Evolutionary conservation across 2,113 vertebrate genomes (phyloP), one percentile per base, ranked within the genome.

Genomic region (Cyphomyrus discorhynchus): DNA sequence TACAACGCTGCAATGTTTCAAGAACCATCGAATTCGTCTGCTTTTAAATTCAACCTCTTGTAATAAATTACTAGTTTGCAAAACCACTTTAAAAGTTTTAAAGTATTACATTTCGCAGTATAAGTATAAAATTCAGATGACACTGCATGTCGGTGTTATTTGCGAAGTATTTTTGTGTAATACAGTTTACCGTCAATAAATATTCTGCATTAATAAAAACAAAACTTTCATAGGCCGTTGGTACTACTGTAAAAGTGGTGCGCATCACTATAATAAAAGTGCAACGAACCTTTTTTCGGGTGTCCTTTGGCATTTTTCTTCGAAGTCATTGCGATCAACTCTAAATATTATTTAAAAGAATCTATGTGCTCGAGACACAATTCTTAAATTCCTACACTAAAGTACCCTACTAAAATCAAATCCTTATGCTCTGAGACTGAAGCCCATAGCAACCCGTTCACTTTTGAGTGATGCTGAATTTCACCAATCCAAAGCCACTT

Each of bases 221-320:
- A 42, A 42, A 84, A 91, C 70, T 90, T 90, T 87, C 52, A 92
- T 45, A 90, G 90, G 92, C 91, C 91, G 53, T 62, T 49, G 45
- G 35, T 80, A 83, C 45, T 24, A 90, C 50, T 39, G 45, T 3
- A 50, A 50, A 80, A 46, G 86, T 84, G 56, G 80, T 42, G 46
- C 86, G 42, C 84, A 70, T 90, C 88, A 52, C 27, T 88, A 24
- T 27, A 39, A 88, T 47, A 66, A 46, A 45, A 9, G 17, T 46
- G 31, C 17, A 58, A 91, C 90, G 21, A 13, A 93, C 93, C 93
- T 92, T 91, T 93, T 91, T 91, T 93, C 9, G 31, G 24, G 5
- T 89, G 56, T 90, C 87, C 91, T 45, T 90, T 91, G 35, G 89
- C 3, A 84, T 49, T 92, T 92, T 90, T 93, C 91, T 93, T 93